Evolutionary conservation across 2,113 vertebrate genomes (phyloP), one percentile per base, ranked within the genome.

Genomic region (Rhipidura dahli): DNA sequence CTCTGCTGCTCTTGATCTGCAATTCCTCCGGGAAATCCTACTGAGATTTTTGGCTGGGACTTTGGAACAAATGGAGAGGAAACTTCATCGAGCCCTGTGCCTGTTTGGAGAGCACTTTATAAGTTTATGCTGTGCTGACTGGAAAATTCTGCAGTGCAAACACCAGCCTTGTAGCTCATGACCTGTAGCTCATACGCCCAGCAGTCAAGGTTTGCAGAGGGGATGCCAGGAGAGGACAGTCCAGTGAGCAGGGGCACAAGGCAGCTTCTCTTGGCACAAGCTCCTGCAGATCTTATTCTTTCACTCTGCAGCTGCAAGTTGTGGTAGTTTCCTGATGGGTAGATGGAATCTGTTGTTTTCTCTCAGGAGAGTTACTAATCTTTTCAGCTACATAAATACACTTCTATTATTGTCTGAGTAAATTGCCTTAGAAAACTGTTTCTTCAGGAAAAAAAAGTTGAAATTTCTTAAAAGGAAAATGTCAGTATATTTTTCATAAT

Each of bases 331-430:
- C 81, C 87, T 1, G 0, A 93, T 6, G 91, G 70, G 77, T 64
- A 87, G 91, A 87, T 59, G 79, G 83, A 93, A 94, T 96, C 69
- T 87, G 90, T 91, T 97, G 93, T 96, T 97, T 96, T 96, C 90
- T 93, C 96, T 94, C 96, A 81, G 57, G 93, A 96, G 95, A 96
- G 60, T 96, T 94, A 90, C 92, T 97, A 96, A 97, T 97, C 92
- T 97, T 96, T 93, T 90, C 96, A 92, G 94, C 92, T 94, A 93
- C 92, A 94, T 93, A 96, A 97, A 97, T 93, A 97, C 51, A 49
- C 56, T 95, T 96, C 93, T 97, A 90, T 96, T 94, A 96, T 96
- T 88, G 76, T 94, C 92, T 96, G 92, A 96, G 79, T 83, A 94
- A 97, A 97, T 96, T 97, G 95, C 90, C 76, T 87, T 76, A 80